Evolutionary conservation across 2,888 invertebrate genomes (phyloP), one percentile per base, ranked within the genome.

Genomic region (Tiliacea aurago): DNA sequence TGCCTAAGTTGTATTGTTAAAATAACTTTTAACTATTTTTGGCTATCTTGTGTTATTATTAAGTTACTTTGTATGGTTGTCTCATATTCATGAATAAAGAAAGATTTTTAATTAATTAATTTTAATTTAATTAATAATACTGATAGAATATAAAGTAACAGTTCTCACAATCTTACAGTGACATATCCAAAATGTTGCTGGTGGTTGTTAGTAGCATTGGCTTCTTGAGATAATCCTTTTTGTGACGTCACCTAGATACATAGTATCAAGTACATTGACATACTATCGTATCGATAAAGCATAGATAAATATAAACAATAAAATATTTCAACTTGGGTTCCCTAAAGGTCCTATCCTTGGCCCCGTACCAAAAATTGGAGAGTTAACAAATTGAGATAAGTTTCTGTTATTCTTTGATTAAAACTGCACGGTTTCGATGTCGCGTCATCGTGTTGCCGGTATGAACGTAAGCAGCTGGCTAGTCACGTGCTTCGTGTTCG

Each of bases 401-500:
- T 66, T 83, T 79, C 64, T 61, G 66, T 77, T 80, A 53, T 70
- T 76, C 37, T 81, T 80, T 81, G 62, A 75, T 78, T 68, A 76
- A 78, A 70, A 68, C 62, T 61, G 63, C 78, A 69, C 68, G 65
- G 58, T 83, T 76, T 67, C 58, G 68, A 73, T 66, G 53, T 65
- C 73, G 72, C 84, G 86, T 86, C 84, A 81, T 86, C 79, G 62
- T 74, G 70, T 78, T 73, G 73, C 70, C 69, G 80, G 85, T 69
- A 73, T 55, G 62, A 81, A 80, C 71, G 83, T 67, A 76, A 81
- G 70, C 81, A 78, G 76, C 77, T 77, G 77, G 77, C 49, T 55
- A 68, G 66, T 87, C 87, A 87, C 87, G 87, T 86, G 87, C 78
- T 77, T 78, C 55, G 49, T 73, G 47, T 70, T 73, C 81, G 84